phyloP scores from a whole-genome alignment of 2,888 invertebrate genomes.

The Cyclophora albipunctata region DNA sequence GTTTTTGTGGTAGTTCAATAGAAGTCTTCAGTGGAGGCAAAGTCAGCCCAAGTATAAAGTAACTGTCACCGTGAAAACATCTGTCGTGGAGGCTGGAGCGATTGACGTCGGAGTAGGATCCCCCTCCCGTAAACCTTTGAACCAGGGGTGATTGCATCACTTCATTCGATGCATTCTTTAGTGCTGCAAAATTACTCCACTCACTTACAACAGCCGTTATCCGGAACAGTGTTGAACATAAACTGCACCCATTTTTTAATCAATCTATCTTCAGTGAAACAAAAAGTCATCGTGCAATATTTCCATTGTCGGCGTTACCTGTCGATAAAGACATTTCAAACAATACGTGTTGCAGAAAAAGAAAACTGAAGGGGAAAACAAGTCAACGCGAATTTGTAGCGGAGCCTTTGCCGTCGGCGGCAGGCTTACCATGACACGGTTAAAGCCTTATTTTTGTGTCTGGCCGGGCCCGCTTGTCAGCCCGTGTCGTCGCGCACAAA shows the following conservation, averaged over 20 bases:
- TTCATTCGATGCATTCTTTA: too few relatives aligned
- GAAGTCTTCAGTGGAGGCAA: constrained; percentile 44
- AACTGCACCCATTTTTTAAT: neutral
- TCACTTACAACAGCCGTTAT: too few relatives aligned
- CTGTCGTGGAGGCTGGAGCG: constrained; percentile 49
- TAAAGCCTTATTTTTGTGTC: constrained; percentile 75
- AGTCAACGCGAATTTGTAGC: constrained; percentile 69
- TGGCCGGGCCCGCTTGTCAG: constrained; percentile 70
- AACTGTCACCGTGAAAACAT: constrained; percentile 39
- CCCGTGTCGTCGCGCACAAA: constrained; percentile 64
- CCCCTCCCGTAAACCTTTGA: constrained; percentile 43
- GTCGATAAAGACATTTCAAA: constrained; percentile 31
- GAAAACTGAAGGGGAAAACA: constrained; percentile 41
- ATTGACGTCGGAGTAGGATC: constrained; percentile 48
- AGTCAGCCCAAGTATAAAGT: constrained; percentile 64
- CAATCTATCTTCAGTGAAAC: neutral
- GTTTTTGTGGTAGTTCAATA: constrained; percentile 63
- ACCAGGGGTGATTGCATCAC: too few relatives aligned
- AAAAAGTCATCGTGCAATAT: too few relatives aligned
- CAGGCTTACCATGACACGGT: constrained; percentile 73
- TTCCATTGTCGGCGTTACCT: constrained; percentile 8
- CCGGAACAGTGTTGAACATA: too few relatives aligned
- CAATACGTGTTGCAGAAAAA: constrained; percentile 39
- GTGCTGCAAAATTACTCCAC: too few relatives aligned
- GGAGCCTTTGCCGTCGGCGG: constrained; percentile 71